Base-by-base conservation (phyloP, 2,113 vertebrate genomes). In the Pseudorhombus dupliciocellatus region DNA sequence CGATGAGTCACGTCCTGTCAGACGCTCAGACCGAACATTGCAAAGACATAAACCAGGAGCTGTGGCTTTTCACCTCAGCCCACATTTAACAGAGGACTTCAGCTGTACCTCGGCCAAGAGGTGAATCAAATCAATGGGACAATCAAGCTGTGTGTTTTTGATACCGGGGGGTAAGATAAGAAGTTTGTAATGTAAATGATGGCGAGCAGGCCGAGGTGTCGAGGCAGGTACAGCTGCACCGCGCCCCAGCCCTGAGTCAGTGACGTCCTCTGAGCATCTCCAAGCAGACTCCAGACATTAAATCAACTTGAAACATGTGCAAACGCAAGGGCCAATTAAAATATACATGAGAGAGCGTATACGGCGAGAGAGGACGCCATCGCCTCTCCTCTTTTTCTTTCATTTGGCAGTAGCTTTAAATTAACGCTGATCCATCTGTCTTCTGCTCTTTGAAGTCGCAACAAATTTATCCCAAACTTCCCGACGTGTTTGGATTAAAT, bases 341-440 rank as follows among this genome's bases (percentile, higher is more conserved):
- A 55, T 22, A 28, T 18, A 46, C 42, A 46, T 18, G 42, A 12
- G 7, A 15, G 26, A 28, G 28, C 42, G 34, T 31, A 7, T 42
- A 22, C 12, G 18, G 26, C 16, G 26, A 15, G 4, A 21, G 42
- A 53, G 18, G 14, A 2, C 14, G 7, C 16, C 24, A 37, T 40
- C 8, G 16, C 11, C 24, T 55, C 24, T 24, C 18, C 4, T 51
- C 26, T 50, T 28, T 51, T 31, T 59, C 51, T 26, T 65, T 59
- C 16, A 26, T 54, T 25, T 63, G 40, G 22, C 37, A 57, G 10
- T 26, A 68, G 20, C 44, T 20, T 42, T 48, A 14, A 31, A 2
- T 66, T 18, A 10, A 42, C 9, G 22, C 63, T 57, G 42, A 50
- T 75, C 53, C 52, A 64, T 55, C 71, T 59, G 21, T 65, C 46